phyloP scores from a whole-genome alignment of 2,888 invertebrate species.

The Odontomyia ornata region DNA sequence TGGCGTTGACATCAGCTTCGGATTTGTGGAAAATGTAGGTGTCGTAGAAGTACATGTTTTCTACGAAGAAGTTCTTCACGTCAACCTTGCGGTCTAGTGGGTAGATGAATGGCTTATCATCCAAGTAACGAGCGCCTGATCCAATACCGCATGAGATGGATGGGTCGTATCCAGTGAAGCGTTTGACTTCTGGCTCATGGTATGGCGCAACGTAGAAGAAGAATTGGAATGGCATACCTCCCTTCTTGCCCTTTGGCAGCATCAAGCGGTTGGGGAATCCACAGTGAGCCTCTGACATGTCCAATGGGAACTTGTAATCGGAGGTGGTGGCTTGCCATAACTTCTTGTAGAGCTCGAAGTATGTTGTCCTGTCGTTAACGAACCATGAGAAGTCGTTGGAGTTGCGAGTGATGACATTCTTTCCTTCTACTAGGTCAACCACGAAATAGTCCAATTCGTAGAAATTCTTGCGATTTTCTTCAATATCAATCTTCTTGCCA shows the following conservation, averaged over 20 bases:
- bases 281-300: constrained; percentile 66
- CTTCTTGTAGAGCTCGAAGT: constrained; percentile 65
- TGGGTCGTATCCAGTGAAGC: constrained; percentile 66
- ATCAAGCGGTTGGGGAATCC: constrained; percentile 71
- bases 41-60: constrained; percentile 75
- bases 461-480: constrained; percentile 71
- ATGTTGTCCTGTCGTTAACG: constrained; percentile 69
- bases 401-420: constrained; percentile 66
- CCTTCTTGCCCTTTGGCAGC: constrained; percentile 72
- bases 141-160: constrained; percentile 66
- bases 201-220: constrained; percentile 70
- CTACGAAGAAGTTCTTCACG: constrained; percentile 69
- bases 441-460: constrained; percentile 73
- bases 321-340: constrained; percentile 65
- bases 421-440: constrained; percentile 70
- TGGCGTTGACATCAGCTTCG: constrained; percentile 60
- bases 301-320: constrained; percentile 65
- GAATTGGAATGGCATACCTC: constrained; percentile 71
- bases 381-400: constrained; percentile 74
- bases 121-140: constrained; percentile 63
- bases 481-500: constrained; percentile 67
- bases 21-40: constrained; percentile 73
- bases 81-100: constrained; percentile 77
- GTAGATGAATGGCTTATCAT: constrained; percentile 71
- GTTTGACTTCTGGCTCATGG: constrained; percentile 63